Conservation (phyloP, 2,888 invertebrate genomes). For the Eueremaeus valkanovi region DNA sequence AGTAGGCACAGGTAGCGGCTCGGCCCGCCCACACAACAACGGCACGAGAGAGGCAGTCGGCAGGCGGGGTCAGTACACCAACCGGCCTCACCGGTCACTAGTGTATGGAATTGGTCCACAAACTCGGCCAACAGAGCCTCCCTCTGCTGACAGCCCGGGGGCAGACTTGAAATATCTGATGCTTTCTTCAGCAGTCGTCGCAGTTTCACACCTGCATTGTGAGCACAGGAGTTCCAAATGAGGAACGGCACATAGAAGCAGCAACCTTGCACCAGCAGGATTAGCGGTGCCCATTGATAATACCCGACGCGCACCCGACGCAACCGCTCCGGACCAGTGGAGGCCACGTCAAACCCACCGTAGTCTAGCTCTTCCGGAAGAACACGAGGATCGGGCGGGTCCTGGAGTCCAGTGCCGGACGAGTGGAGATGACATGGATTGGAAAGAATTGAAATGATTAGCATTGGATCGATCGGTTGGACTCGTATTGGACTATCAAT, state of each 20-base stretch:
- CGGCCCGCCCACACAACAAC: slow-evolving; percentile 48
- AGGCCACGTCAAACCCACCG: slow-evolving; percentile 46
- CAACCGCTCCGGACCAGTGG: slow-evolving; percentile 46
- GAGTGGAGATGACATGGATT: neutral
- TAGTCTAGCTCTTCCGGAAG: slow-evolving; percentile 48
- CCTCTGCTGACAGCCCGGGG: slow-evolving; percentile 50
- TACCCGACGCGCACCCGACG: slow-evolving; percentile 50
- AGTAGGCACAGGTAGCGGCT: slow-evolving; percentile 50
- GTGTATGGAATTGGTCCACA: slow-evolving; percentile 50
- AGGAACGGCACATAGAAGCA: slow-evolving; percentile 54
- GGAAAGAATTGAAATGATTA: no score
- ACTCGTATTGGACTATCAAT: no score
- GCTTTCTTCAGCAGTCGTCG: slow-evolving; percentile 50
- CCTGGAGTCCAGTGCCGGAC: slow-evolving; percentile 38
- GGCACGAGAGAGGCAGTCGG: slow-evolving; percentile 44
- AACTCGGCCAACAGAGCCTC: slow-evolving; percentile 50
- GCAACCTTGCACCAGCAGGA: slow-evolving; percentile 52
- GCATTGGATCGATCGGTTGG: no score
- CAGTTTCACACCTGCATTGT: slow-evolving; percentile 50
- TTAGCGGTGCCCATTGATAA: slow-evolving; percentile 53
- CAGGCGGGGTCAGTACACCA: slow-evolving; percentile 49
- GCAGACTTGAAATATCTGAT: slow-evolving; percentile 49
- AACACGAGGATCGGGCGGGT: slow-evolving; percentile 48
- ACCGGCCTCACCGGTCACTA: slow-evolving; percentile 50
- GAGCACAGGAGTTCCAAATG: slow-evolving; percentile 52